Conservation (phyloP, 2,113 vertebrate species). For the human (Homo sapiens) region DNA sequence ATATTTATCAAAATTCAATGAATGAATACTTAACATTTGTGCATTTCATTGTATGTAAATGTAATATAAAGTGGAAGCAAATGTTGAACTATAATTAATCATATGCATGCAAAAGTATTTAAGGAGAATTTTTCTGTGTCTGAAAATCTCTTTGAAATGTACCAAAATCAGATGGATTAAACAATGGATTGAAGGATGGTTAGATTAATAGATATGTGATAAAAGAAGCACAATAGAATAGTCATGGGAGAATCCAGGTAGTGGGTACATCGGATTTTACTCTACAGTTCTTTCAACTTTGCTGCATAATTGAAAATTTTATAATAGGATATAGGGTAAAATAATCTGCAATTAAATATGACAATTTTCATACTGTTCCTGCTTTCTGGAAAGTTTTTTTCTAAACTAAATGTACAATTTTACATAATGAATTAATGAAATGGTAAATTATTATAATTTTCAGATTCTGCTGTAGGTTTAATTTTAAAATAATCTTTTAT, state of each 20-base stretch:
- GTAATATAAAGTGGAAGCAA: background rate
- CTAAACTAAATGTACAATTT: constrained; percentile 36
- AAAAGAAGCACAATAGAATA: background rate
- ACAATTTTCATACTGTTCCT: background rate
- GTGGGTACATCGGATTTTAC: background rate
- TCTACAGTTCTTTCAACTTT: background rate
- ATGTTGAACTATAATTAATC: background rate
- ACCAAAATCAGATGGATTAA: background rate
- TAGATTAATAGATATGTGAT: background rate
- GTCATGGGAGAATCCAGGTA: background rate
- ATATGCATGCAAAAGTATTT: background rate
- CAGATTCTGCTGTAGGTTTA: background rate
- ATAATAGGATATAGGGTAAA: background rate
- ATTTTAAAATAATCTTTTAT: constrained; percentile 31
- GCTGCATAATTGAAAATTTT: background rate
- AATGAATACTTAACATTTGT: background rate
- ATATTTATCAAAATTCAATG: constrained; percentile 3
- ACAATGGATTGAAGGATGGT: background rate
- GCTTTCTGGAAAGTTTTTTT: constrained; percentile 19
- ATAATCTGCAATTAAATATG: background rate
- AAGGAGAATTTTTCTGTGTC: background rate
- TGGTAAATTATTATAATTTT: background rate
- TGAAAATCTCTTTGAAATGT: constrained; percentile 26
- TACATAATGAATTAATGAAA: constrained; percentile 36
- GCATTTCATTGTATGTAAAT: background rate